Evolutionary conservation across 2,113 vertebrate species (phyloP).

Genomic region (Cathartes aura): DNA sequence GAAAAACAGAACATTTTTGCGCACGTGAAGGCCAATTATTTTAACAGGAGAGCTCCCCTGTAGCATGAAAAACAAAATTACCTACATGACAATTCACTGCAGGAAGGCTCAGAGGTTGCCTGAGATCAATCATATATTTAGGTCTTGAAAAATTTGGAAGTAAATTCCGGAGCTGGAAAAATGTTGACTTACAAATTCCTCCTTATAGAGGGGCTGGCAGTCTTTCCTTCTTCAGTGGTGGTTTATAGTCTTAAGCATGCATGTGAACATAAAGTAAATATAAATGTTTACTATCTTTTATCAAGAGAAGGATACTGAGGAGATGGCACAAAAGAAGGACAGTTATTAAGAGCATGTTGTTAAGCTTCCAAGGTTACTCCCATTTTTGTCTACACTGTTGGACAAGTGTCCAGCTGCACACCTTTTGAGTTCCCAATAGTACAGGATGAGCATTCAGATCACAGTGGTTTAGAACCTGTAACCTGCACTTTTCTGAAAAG

Average conservation of each 20-base stretch:
- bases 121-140: not conserved
- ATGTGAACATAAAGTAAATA: not conserved
- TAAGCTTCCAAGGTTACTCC: not conserved
- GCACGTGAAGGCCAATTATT: not conserved
- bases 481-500: not conserved
- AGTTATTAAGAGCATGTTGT: not conserved
- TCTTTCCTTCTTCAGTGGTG: not conserved
- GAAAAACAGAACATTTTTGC: not conserved
- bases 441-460: not conserved
- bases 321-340: not conserved
- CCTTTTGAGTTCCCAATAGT: not conserved
- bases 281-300: not conserved
- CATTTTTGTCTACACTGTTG: not conserved
- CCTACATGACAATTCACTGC: not conserved
- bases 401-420: not conserved
- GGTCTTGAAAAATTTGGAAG: not conserved
- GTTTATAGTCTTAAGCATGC: not conserved
- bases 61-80: not conserved
- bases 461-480: not conserved
- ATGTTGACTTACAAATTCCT: not conserved
- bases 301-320: not conserved
- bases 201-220: not conserved
- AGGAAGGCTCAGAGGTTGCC: not conserved
- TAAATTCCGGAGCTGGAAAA: conserved; percentile 4
- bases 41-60: not conserved